These are phyloP conservation scores for Chesias legatella DNA, from an alignment of 2,888 invertebrate genomes.

Conservation along the genomic window DNA sequence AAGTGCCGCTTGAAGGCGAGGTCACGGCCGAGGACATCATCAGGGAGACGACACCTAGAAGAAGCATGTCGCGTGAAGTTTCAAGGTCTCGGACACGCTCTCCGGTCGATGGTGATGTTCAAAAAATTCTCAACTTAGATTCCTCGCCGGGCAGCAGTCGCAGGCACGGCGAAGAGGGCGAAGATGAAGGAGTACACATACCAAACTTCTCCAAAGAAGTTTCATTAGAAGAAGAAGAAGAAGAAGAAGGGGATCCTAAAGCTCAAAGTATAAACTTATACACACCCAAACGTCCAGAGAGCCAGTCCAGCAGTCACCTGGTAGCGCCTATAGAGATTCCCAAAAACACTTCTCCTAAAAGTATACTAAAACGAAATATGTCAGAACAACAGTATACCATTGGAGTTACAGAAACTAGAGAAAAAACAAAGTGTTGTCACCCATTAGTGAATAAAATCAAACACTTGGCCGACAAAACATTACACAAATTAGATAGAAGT, in stretches of 20 bases:
- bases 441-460: slow-evolving; percentile 83
- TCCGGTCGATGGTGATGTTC: slow-evolving; percentile 55
- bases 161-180: slow-evolving; percentile 68
- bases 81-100: slow-evolving; percentile 71
- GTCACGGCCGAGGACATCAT: slow-evolving; percentile 75
- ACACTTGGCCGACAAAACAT: slow-evolving; percentile 82
- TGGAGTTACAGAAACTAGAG: slow-evolving; percentile 67
- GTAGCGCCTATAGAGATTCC: slow-evolving; percentile 54
- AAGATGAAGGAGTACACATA: slow-evolving; percentile 68
- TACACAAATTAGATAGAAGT: slow-evolving; percentile 73
- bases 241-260: slow-evolving; percentile 64
- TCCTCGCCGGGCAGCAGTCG: slow-evolving; percentile 76
- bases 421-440: slow-evolving; percentile 80
- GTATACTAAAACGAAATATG: slow-evolving; percentile 76
- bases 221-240: slow-evolving; percentile 74
- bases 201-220: slow-evolving; percentile 76
- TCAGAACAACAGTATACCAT: slow-evolving; percentile 64
- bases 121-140: slow-evolving; percentile 69
- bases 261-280: slow-evolving; percentile 42
- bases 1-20: slow-evolving; percentile 79
- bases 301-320: slow-evolving; percentile 49
- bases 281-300: slow-evolving; percentile 53
- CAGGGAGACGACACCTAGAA: slow-evolving; percentile 66
- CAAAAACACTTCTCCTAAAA: slow-evolving; percentile 71
- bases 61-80: slow-evolving; percentile 73